Evolutionary conservation across 2,888 invertebrate species (phyloP), one percentile per base, ranked within the genome.

Genomic region (Serripes groenlandicus): DNA sequence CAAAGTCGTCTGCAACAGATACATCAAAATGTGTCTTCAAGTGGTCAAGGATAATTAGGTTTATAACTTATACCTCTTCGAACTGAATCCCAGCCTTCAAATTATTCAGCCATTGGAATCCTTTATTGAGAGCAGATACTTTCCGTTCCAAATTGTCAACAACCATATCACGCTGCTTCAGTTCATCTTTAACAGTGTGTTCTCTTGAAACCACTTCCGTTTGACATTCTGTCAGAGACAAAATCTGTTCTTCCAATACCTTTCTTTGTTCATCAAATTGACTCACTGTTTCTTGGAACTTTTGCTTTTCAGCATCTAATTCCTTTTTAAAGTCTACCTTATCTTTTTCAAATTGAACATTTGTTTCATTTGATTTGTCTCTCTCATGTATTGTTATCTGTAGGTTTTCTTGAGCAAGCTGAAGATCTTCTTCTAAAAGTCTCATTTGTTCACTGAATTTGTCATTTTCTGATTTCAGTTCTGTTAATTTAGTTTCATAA

Each of bases 401-500:
- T 18, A 83, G 71, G 60, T 81, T 79, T 35, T 86, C 82, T 30
- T 82, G 77, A 21, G 82, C 62, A n/a, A 78, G 15, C 52, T 75
- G 35, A 23, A 86, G 32, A 62, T 85, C 82, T 70, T 87, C 71
- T 34, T 77, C 74, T 73, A 83, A 37, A 23, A 82, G 72, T 60
- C 9, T 32, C 5, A 72, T 79, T 64, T 42, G 85, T 4, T 83
- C 81, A 35, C 64, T n/a, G 30, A 81, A 70, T 58, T 54, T 62
- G 1, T 82, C 82, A 68, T 73, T 72, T 35, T 81, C 75, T 32
- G 77, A 21, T 21, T 73, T 68, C 18, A 85, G 69, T 52, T 74
- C 75, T n/a, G 78, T 49, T 3, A 90, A 70, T 77, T 83, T 87
- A 21, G 85, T 42, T 85, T 88, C 81, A 68, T 70, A 49, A 82